A percentile compares a stretch with the other conserved stretches of the same genome.
Conservation (phyloP, 2,797 vertebrate genomes). For the Bradypodion pumilum region DNA sequence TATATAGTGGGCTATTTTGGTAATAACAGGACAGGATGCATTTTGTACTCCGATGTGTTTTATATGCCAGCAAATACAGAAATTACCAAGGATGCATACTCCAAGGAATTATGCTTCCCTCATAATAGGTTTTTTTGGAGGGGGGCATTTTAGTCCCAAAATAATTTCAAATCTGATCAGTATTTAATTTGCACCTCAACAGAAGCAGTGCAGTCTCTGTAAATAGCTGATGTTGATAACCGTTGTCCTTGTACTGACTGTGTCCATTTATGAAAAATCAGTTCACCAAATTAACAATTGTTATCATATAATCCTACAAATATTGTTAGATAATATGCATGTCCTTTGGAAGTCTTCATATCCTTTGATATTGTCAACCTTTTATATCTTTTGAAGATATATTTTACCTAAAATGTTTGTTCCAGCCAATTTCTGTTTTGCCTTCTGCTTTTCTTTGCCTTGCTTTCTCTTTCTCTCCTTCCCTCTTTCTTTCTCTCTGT, state of each 20-base stretch:
- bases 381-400: constrained; percentile 59
- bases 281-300: constrained; percentile 41
- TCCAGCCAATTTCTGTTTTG: constrained; percentile 62
- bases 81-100: neutral
- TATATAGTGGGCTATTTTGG: too few species aligned
- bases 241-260: constrained; percentile 66
- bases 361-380: constrained; percentile 63
- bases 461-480: constrained; percentile 46
- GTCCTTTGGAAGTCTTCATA: constrained; percentile 51
- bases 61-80: too few species aligned
- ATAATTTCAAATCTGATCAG: neutral
- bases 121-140: too few species aligned
- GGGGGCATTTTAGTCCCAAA: neutral
- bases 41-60: too few species aligned
- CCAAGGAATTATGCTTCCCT: neutral
- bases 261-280: constrained; percentile 79
- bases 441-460: constrained; percentile 64
- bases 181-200: neutral
- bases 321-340: constrained; percentile 46
- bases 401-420: constrained; percentile 53
- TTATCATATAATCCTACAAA: constrained; percentile 27
- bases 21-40: too few species aligned
- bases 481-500: constrained; percentile 73
- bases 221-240: neutral
- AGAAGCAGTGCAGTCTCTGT: neutral